A percentile compares a stretch with the other conserved stretches of the same genome.
These are phyloP conservation scores for Branchinecta lynchi DNA, from an alignment of 1,140 invertebrate genomes.

Conservation along the genomic window DNA sequence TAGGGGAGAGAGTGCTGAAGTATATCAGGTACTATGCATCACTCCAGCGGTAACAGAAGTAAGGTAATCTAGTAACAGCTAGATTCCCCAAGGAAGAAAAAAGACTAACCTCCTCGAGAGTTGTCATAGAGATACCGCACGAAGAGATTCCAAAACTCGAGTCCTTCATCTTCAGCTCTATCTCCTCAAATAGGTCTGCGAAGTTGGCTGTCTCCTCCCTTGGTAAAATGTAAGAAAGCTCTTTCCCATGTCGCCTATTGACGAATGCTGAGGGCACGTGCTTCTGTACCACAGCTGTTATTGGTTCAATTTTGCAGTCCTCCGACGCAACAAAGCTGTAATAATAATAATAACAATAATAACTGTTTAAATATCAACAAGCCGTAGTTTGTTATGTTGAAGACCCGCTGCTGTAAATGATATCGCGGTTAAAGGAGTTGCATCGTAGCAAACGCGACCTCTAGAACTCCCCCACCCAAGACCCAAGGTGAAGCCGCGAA, in stretches of 20 bases:
- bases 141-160: conserved; percentile 54
- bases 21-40: too few relatives aligned
- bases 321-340: conserved; percentile 35
- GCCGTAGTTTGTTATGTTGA: too few relatives aligned
- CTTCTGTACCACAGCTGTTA: conserved; percentile 43
- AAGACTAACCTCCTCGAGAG: conserved; percentile 60
- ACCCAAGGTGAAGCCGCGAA: too few relatives aligned
- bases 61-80: too few relatives aligned
- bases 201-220: conserved; percentile 55
- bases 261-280: conserved; percentile 51
- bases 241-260: conserved; percentile 50
- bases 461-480: too few relatives aligned
- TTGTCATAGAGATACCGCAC: conserved; percentile 85
- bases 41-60: too few relatives aligned
- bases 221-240: conserved; percentile 57
- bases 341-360: conserved; percentile 20
- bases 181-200: conserved; percentile 50
- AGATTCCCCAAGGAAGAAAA: neutral
- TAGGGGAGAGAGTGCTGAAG: too few relatives aligned
- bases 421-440: too few relatives aligned
- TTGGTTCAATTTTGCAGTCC: conserved; percentile 41
- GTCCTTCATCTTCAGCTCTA: conserved; percentile 38
- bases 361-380: too few relatives aligned
- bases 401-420: too few relatives aligned
- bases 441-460: too few relatives aligned